Evolutionary conservation across 2,113 vertebrate species (phyloP).

Genomic region (Hiodon alosoides): DNA sequence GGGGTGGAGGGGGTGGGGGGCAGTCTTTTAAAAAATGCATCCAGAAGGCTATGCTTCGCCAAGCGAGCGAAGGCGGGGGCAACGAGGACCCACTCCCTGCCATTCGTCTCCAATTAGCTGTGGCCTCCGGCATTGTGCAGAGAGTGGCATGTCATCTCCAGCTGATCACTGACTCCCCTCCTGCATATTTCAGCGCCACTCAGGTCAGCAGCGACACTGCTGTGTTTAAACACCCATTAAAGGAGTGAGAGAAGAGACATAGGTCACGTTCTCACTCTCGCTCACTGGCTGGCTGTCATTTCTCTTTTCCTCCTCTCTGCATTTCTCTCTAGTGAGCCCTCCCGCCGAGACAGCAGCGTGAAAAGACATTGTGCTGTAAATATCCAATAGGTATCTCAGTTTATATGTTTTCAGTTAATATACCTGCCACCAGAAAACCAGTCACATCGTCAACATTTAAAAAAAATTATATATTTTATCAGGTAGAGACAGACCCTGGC

Average conservation of each 20-base stretch:
- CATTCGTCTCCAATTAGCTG: constrained; percentile 14
- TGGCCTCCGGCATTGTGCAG: background rate
- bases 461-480: too few species aligned
- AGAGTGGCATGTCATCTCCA: constrained; percentile 34
- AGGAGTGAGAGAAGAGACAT: background rate
- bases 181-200: constrained; percentile 25
- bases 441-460: too few species aligned
- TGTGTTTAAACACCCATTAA: constrained; percentile 17
- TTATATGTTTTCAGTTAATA: too few species aligned
- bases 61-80: background rate
- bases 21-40: background rate
- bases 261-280: background rate
- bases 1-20: background rate
- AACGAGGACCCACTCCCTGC: background rate
- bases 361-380: too few species aligned
- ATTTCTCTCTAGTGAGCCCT: background rate
- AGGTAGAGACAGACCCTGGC: too few species aligned
- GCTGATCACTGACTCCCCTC: constrained; percentile 2
- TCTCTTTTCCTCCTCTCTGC: background rate
- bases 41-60: background rate
- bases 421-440: too few species aligned
- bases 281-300: background rate
- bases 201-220: constrained; percentile 12
- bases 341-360: too few species aligned
- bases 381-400: too few species aligned